Evolutionary conservation across 2,888 invertebrate genomes (phyloP).

Genomic region (Tetranychus piercei): DNA sequence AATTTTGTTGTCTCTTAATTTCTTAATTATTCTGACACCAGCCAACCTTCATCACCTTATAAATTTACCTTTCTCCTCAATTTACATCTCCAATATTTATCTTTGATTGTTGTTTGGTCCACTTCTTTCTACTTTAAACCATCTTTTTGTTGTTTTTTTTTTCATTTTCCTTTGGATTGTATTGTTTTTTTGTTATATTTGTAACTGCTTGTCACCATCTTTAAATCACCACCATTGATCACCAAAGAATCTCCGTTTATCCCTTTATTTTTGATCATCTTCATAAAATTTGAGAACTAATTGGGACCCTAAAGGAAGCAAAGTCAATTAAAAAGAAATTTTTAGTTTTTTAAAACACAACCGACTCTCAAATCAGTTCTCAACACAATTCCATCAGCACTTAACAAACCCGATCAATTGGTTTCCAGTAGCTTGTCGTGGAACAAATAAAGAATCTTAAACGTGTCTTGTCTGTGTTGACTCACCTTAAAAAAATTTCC

Average conservation of each 20-base stretch:
- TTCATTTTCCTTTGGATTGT: not conserved
- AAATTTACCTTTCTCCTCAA: not conserved
- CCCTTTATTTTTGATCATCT: not conserved
- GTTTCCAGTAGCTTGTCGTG: no score
- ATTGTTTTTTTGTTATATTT: not conserved
- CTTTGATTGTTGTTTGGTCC: not conserved
- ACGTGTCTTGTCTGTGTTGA: no score
- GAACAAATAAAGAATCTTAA: no score
- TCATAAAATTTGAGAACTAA: no score
- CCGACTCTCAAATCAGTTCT: no score
- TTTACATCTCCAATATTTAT: not conserved
- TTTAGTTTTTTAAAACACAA: no score
- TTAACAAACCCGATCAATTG: no score
- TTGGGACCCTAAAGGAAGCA: no score
- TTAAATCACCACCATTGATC: not conserved
- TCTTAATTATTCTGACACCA: not conserved
- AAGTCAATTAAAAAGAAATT: no score
- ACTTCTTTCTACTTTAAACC: not conserved
- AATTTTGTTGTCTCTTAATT: not conserved
- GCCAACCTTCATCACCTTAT: not conserved
- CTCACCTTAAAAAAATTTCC: no score
- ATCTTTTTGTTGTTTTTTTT: not conserved
- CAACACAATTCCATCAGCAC: no score
- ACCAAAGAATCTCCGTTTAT: not conserved
- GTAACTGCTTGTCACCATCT: not conserved